Percentiles rank a stretch among this genome's conserved stretches.
Evolutionary conservation across 1,140 invertebrate genomes (phyloP).

Genomic region (Thaumatotibia leucotreta): DNA sequence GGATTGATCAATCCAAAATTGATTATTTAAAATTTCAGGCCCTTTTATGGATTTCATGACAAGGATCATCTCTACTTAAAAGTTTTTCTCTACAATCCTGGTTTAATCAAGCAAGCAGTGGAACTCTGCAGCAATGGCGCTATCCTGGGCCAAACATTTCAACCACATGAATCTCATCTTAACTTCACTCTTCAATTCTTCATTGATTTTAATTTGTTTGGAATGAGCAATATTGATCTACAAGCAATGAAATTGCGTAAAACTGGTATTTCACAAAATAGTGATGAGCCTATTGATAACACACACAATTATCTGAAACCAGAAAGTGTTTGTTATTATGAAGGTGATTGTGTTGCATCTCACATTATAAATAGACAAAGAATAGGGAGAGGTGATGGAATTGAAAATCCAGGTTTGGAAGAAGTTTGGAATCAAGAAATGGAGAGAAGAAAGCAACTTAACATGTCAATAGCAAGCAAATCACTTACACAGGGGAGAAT

Average conservation of each 20-base stretch:
- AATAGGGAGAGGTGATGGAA: constrained; percentile 77
- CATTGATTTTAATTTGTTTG: constrained; percentile 98
- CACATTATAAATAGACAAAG: constrained; percentile 87
- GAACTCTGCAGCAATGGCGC: constrained; percentile 89
- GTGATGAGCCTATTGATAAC: constrained; percentile 39
- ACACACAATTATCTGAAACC: constrained; percentile 44
- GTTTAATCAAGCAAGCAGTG: constrained; percentile 86
- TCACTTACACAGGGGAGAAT: constrained; percentile 63
- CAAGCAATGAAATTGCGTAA: constrained; percentile 82
- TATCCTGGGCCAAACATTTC: constrained; percentile 87
- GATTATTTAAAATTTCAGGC: constrained; percentile 80
- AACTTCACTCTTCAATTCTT: constrained; percentile 96
- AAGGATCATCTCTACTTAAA: constrained; percentile 92
- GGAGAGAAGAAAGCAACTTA: constrained; percentile 80
- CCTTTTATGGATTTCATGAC: constrained; percentile 96
- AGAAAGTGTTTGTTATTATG: constrained; percentile 72
- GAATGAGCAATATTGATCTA: constrained; percentile 95
- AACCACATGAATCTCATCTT: constrained; percentile 97
- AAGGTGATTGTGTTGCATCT: constrained; percentile 86
- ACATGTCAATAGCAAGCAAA: constrained; percentile 63
- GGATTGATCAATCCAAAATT: not conserved
- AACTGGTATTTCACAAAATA: constrained; percentile 45
- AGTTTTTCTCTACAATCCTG: constrained; percentile 95
- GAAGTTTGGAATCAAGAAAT: constrained; percentile 96
- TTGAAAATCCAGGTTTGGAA: constrained; percentile 92